Evolutionary conservation across 2,797 vertebrate genomes (phyloP).

Genomic region (Capromys pilorides): DNA sequence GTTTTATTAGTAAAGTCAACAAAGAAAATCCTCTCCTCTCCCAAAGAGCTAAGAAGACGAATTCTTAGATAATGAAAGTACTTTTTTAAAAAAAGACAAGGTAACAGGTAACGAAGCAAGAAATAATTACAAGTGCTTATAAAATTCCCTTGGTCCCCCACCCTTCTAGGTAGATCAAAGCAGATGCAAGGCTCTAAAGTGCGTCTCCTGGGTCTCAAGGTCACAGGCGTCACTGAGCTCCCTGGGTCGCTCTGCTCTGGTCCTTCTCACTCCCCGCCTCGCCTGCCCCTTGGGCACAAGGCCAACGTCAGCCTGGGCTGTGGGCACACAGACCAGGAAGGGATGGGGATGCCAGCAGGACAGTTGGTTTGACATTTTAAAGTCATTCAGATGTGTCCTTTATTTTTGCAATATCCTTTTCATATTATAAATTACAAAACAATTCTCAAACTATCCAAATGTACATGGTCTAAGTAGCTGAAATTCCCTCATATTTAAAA

Average conservation of each 20-base stretch:
- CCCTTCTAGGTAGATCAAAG: neutral
- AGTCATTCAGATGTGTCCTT: neutral
- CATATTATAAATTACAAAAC: neutral
- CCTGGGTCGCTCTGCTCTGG: too few relatives aligned
- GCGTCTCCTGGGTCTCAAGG: neutral
- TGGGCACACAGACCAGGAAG: neutral
- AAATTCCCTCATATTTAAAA: neutral
- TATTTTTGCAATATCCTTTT: neutral
- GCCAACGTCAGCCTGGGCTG: neutral
- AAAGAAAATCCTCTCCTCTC: neutral
- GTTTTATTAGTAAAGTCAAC: constrained; percentile 27
- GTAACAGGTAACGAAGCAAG: neutral
- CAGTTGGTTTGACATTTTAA: constrained; percentile 17
- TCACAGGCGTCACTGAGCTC: neutral
- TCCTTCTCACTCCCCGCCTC: neutral
- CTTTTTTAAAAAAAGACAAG: neutral
- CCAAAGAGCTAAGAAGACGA: neutral
- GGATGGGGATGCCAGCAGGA: neutral
- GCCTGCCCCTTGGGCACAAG: neutral
- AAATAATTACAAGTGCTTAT: constrained; percentile 33
- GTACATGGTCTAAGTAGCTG: neutral
- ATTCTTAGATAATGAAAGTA: neutral
- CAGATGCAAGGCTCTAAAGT: neutral
- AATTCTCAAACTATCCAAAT: neutral
- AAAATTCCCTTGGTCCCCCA: neutral